Evolutionary conservation across 2,888 invertebrate genomes (phyloP).

Genomic region (Meandrusa payeni): DNA sequence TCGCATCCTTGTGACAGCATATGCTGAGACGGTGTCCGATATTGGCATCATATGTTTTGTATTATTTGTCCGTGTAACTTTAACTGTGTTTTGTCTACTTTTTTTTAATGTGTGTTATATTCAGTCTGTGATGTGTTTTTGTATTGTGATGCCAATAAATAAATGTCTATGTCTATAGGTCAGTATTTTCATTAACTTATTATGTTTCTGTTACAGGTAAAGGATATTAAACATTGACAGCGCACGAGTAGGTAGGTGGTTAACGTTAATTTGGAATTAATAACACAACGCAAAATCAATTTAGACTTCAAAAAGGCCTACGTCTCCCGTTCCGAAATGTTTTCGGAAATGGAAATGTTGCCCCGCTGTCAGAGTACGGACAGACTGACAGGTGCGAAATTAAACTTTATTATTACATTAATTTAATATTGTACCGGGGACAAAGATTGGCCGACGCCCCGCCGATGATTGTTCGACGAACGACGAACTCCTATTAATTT

Average conservation of each 20-base stretch:
- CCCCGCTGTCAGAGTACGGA: constrained; percentile 40
- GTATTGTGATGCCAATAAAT: too few relatives aligned
- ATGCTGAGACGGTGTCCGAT: too few relatives aligned
- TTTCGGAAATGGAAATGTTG: constrained; percentile 56
- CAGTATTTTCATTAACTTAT: background rate
- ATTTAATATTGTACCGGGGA: constrained; percentile 41
- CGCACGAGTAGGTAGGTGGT: background rate
- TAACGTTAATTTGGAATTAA: constrained; percentile 18
- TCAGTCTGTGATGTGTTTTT: too few relatives aligned
- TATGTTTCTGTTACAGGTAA: constrained; percentile 18
- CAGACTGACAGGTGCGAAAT: constrained; percentile 62
- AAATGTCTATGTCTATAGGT: too few relatives aligned
- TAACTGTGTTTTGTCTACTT: too few relatives aligned
- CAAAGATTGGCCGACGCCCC: constrained; percentile 34
- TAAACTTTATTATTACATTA: constrained; percentile 56
- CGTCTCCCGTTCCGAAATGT: constrained; percentile 41
- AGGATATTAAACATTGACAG: background rate
- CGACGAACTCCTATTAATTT: constrained; percentile 37
- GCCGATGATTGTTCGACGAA: constrained; percentile 31
- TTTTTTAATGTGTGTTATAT: too few relatives aligned
- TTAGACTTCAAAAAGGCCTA: constrained; percentile 28
- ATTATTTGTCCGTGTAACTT: too few relatives aligned
- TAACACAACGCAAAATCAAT: constrained; percentile 24
- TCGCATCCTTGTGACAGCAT: too few relatives aligned
- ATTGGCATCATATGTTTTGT: too few relatives aligned